A percentile compares a stretch with the other conserved stretches of the same genome.
phyloP scores from a whole-genome alignment of 2,113 vertebrate genomes.

The Leuciscus idus region DNA sequence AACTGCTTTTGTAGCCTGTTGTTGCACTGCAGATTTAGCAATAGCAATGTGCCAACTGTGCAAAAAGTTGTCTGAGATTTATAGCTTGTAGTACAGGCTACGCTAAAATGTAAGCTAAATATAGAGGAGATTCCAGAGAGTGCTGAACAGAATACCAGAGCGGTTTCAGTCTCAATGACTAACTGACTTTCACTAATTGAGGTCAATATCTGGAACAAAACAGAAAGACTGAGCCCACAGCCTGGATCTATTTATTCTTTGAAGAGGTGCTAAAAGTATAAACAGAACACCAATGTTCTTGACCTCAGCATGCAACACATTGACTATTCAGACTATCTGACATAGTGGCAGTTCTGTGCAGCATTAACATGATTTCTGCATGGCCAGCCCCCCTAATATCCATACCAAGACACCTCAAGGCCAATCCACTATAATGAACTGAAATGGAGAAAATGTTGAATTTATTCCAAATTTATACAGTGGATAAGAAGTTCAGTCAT shows the following conservation, averaged over 20 bases:
- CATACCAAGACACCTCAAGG: neutral
- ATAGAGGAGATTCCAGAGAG: conserved; percentile 32
- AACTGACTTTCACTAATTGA: conserved; percentile 38
- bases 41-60: neutral
- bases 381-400: neutral
- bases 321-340: neutral
- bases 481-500: neutral
- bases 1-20: conserved; percentile 1
- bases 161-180: conserved; percentile 17
- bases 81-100: neutral
- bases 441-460: neutral
- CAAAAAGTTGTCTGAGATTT: conserved; percentile 6
- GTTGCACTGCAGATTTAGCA: neutral
- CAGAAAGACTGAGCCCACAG: neutral
- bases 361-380: neutral
- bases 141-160: conserved; percentile 9
- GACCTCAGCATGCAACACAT: conserved; percentile 4
- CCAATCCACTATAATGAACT: neutral
- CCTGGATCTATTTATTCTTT: conserved; percentile 3
- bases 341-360: neutral
- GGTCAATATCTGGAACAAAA: conserved; percentile 28
- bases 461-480: neutral
- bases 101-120: neutral
- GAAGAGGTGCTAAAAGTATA: conserved; percentile 1
- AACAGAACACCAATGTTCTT: conserved; percentile 1